Evolutionary conservation across 2,888 invertebrate species (phyloP), one percentile per base, ranked within the genome.

Genomic region (Cerceris rybyensis): DNA sequence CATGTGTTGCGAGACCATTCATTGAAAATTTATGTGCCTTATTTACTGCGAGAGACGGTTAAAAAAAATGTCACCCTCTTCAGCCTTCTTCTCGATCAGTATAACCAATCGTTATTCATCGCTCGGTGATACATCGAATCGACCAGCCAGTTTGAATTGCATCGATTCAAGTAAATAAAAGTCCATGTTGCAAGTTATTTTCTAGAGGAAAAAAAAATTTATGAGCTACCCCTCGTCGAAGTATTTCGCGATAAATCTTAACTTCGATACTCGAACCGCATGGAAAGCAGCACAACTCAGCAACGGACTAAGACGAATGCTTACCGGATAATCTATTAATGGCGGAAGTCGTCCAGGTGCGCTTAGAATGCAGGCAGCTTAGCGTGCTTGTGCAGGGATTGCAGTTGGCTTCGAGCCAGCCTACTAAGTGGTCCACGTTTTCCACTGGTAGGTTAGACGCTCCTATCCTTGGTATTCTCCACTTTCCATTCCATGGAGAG

Each of bases 321-420:
- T 69, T 58, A 65, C 54, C 73, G 83, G 83, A 85, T 87, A 88
- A 90, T 90, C 86, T 86, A 88, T 90, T 88, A 89, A 87, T 87
- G 82, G 82, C 76, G 82, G 78, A 84, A 86, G 84, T 85, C 83
- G 85, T 88, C 79, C 87, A 87, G 87, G 88, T 90, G 85, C 82
- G 82, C 83, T 87, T 84, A 86, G 87, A 87, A 89, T 87, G 86
- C 82, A 82, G 81, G 78, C 68, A 77, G 85, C 81, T 85, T 80
- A 82, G 85, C 83, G 72, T 79, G 74, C 75, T 81, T 82, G 82
- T 79, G 89, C 89, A 86, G 80, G 81, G 89, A 90, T 90, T 89
- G 87, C 83, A 87, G 84, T 86, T 90, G 90, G 90, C 89, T 67
- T 49, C 5, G 41, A 43, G 88, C 90, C 90, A 90, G 82, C 75